These are phyloP conservation scores for Ageneiosus marmoratus DNA, from an alignment of 2,113 vertebrate genomes.

Conservation along the genomic window DNA sequence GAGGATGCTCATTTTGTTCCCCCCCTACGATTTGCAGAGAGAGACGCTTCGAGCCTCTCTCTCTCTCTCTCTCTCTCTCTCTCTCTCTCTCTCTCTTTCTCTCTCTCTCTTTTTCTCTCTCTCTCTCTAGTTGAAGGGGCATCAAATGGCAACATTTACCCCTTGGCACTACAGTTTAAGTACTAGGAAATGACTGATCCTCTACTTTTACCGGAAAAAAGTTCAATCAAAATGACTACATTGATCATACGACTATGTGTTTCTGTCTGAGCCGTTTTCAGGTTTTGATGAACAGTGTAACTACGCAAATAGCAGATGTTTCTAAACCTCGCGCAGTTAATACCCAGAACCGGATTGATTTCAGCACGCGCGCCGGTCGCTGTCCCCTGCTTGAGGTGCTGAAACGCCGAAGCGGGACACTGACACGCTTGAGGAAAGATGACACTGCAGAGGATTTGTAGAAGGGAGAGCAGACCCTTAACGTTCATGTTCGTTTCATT, in stretches of 20 bases:
- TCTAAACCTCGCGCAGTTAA: neutral
- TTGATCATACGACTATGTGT: neutral
- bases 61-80: slow-evolving; percentile 24
- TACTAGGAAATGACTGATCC: neutral
- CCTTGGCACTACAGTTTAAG: neutral
- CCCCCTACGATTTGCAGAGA: neutral
- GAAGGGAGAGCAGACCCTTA: neutral
- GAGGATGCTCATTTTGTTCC: neutral
- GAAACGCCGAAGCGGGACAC: neutral
- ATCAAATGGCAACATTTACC: neutral
- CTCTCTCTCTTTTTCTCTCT: neutral
- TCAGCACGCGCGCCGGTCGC: neutral
- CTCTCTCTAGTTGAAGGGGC: neutral
- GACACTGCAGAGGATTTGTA: neutral
- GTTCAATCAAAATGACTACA: neutral
- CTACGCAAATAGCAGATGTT: neutral
- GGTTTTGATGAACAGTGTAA: neutral
- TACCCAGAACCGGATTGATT: neutral
- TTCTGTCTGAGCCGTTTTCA: neutral
- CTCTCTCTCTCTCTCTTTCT: slow-evolving; percentile 8
- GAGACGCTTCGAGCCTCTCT: neutral
- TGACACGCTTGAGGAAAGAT: neutral
- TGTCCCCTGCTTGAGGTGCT: neutral
- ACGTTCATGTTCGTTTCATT: neutral
- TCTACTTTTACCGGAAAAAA: neutral